Percentiles rank a stretch among this genome's conserved stretches.
These are phyloP conservation scores for Agraylea sexmaculata DNA, from an alignment of 1,140 invertebrate genomes.

Conservation along the genomic window DNA sequence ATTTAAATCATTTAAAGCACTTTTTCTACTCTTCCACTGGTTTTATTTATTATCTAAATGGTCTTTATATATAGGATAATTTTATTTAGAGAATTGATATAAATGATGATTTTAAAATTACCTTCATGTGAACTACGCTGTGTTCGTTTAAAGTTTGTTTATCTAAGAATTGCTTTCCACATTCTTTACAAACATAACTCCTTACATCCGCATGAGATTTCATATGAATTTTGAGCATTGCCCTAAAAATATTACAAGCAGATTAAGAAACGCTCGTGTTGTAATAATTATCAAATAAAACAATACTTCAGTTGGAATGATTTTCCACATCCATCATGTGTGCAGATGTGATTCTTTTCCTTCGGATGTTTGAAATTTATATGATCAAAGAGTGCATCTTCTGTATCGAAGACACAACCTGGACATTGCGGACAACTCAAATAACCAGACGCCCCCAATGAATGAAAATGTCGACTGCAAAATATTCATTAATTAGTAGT, in stretches of 20 bases:
- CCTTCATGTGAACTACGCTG: conserved; percentile 38
- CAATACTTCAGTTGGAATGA: conserved; percentile 10
- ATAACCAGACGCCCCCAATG: neutral
- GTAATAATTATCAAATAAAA: no score
- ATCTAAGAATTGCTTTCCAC: conserved; percentile 36
- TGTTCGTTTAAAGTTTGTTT: conserved; percentile 40
- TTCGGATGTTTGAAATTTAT: conserved; percentile 7
- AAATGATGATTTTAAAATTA: no score
- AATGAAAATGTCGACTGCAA: conserved; percentile 9
- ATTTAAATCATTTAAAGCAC: neutral
- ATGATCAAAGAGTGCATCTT: conserved; percentile 11
- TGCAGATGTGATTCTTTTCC: conserved; percentile 5
- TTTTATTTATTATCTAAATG: no score
- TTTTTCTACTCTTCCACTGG: no score
- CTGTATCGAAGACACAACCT: neutral
- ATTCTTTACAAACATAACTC: conserved; percentile 34
- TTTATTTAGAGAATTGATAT: no score
- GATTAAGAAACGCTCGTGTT: neutral
- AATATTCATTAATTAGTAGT: neutral
- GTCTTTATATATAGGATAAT: neutral
- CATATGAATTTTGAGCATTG: conserved; percentile 33
- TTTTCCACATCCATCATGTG: conserved; percentile 4
- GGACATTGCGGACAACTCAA: conserved; percentile 9
- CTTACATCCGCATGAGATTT: conserved; percentile 33
- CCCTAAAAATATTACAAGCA: conserved; percentile 29